Conservation (phyloP, 2,113 vertebrate species). For the Oryzias woworae region DNA sequence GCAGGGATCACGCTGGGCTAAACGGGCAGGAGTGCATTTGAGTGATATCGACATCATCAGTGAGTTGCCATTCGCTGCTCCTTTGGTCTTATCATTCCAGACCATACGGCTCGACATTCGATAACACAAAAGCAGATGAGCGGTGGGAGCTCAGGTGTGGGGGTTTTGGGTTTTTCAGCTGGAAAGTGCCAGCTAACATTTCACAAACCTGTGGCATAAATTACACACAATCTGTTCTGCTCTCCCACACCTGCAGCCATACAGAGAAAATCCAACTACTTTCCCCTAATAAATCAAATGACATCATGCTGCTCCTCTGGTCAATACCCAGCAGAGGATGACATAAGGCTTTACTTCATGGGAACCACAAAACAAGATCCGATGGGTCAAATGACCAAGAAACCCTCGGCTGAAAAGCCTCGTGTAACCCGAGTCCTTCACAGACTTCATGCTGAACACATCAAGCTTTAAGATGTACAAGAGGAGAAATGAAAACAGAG, state of each 20-base stretch:
- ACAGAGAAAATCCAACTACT: slow-evolving; percentile 37
- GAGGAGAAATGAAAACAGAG: too few relatives aligned
- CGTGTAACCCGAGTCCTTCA: slow-evolving; percentile 33
- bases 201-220: neutral
- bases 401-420: slow-evolving; percentile 11
- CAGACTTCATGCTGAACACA: slow-evolving; percentile 5
- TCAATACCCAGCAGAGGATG: slow-evolving; percentile 50
- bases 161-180: neutral
- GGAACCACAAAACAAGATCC: slow-evolving; percentile 40
- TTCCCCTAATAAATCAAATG: slow-evolving; percentile 39
- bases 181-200: slow-evolving; percentile 29
- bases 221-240: neutral
- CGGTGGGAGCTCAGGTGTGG: neutral
- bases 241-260: slow-evolving; percentile 12
- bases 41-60: slow-evolving; percentile 23
- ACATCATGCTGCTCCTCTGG: slow-evolving; percentile 45
- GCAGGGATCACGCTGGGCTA: slow-evolving; percentile 43
- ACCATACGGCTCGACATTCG: slow-evolving; percentile 16
- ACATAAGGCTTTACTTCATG: slow-evolving; percentile 35
- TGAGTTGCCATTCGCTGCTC: slow-evolving; percentile 29
- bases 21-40: slow-evolving; percentile 42
- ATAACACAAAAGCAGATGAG: slow-evolving; percentile 11
- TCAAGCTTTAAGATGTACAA: too few relatives aligned
- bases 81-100: slow-evolving; percentile 19
- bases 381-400: slow-evolving; percentile 43